These are phyloP conservation scores for Hydrochoerus hydrochaeris DNA, from an alignment of 2,113 vertebrate species.

Conservation along the genomic window DNA sequence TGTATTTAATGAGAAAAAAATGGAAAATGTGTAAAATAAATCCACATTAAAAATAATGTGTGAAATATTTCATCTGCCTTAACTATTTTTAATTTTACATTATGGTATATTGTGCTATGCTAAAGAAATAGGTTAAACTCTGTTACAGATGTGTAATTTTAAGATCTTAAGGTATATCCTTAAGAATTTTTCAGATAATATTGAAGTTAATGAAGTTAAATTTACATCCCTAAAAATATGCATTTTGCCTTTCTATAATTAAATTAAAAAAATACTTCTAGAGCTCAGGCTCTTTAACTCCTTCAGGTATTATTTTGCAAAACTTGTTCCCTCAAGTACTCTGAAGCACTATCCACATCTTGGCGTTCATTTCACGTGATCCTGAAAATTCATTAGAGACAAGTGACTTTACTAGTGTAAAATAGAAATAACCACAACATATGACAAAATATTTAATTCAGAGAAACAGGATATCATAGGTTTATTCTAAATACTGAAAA, in stretches of 20 bases:
- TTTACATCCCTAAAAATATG: neutral
- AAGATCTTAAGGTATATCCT: neutral
- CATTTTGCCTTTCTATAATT: conserved; percentile 16
- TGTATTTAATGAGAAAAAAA: neutral
- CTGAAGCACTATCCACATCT: neutral
- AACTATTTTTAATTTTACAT: neutral
- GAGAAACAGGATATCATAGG: neutral
- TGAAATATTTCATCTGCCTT: neutral
- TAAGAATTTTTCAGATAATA: neutral
- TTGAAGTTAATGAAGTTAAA: conserved; percentile 39
- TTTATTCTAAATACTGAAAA: neutral
- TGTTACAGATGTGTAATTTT: neutral
- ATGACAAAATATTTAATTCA: neutral
- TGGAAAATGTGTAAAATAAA: fast-evolving
- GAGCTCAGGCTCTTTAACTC: neutral
- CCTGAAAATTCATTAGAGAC: neutral
- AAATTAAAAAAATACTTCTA: neutral
- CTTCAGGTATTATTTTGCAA: neutral
- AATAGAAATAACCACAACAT: neutral
- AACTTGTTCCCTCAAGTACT: neutral
- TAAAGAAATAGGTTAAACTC: neutral
- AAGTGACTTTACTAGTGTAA: neutral
- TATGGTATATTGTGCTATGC: neutral
- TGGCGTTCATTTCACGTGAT: neutral
- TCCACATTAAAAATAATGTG: neutral